A percentile compares a stretch with the other conserved stretches of the same genome.
Conservation (phyloP, 2,797 vertebrate genomes). For the Limosa lapponica region DNA sequence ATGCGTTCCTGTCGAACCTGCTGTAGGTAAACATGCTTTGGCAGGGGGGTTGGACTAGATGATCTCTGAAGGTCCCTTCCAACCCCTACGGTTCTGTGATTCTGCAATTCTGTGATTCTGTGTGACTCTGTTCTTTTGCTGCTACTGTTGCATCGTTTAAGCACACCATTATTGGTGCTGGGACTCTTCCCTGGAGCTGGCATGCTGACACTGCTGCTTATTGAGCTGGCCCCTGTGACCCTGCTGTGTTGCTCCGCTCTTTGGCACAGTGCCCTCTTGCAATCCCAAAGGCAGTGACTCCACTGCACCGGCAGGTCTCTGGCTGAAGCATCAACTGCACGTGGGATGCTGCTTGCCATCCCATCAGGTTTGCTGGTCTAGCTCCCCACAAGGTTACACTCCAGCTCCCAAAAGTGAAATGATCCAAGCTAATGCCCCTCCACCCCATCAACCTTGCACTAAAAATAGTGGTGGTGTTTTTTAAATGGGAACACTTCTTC, state of each 20-base stretch:
- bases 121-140: neutral
- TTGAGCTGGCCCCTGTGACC: neutral
- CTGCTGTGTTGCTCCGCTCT: neutral
- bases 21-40: too few relatives aligned
- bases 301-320: neutral
- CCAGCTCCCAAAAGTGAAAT: neutral
- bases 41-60: too few relatives aligned
- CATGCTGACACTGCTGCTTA: neutral
- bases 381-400: neutral
- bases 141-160: neutral
- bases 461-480: neutral
- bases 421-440: neutral
- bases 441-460: neutral
- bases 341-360: accelerated
- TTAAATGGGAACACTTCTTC: neutral
- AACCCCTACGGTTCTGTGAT: too few relatives aligned
- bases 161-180: neutral
- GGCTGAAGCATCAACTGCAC: neutral
- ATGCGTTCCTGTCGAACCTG: too few relatives aligned
- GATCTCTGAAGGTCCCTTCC: too few relatives aligned
- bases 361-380: neutral
- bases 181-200: neutral
- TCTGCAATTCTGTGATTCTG: too few relatives aligned
- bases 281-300: neutral
- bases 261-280: neutral